Percentiles rank a stretch among this genome's conserved stretches.
phyloP scores from a whole-genome alignment of 2,797 vertebrate genomes.

The Micropoecilia bifurca region DNA sequence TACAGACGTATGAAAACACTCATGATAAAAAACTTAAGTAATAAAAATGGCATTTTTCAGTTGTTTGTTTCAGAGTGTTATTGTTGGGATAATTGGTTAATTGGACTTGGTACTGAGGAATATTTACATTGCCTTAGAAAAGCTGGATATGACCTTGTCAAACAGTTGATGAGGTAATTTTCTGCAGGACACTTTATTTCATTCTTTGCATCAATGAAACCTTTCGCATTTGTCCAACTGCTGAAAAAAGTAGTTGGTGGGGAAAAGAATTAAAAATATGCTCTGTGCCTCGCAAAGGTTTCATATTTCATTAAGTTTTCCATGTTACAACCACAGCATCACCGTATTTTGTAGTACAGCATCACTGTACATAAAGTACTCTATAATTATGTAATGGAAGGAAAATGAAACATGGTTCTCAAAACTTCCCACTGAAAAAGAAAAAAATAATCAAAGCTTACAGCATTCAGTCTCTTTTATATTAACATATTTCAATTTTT shows the following conservation, averaged over 20 bases:
- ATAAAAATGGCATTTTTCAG: not conserved
- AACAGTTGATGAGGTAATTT: not conserved
- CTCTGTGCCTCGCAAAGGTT: too few species aligned
- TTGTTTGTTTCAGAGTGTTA: not conserved
- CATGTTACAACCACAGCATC: too few species aligned
- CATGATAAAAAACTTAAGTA: not conserved
- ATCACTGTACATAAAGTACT: too few species aligned
- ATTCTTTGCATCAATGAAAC: not conserved
- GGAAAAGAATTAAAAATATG: not conserved
- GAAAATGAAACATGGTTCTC: not conserved
- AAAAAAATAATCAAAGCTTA: not conserved
- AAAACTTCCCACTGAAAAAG: not conserved
- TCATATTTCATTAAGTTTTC: too few species aligned
- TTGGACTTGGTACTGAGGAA: not conserved
- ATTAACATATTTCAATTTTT: not conserved
- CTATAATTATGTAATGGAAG: not conserved
- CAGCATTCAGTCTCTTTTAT: not conserved
- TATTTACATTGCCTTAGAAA: not conserved
- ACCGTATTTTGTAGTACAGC: too few species aligned
- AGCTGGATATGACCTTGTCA: not conserved
- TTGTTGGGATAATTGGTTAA: not conserved
- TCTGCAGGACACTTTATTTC: not conserved
- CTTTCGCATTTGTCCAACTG: not conserved
- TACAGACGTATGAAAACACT: conserved; percentile 18
- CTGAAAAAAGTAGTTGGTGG: not conserved